Evolutionary conservation across 2,113 vertebrate genomes (phyloP).

Genomic region (human): DNA sequence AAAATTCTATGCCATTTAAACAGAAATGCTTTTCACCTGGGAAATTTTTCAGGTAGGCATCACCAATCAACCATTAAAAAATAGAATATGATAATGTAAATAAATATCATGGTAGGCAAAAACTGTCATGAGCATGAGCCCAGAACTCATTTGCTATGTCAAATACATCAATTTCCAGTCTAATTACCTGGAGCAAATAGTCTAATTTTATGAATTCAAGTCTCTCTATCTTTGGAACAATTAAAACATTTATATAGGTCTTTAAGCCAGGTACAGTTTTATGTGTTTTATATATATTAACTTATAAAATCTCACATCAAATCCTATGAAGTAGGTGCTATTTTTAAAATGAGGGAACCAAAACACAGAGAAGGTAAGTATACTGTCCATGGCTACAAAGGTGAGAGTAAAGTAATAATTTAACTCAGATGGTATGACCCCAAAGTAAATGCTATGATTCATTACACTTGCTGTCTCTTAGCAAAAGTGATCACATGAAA

Average conservation of each 20-base stretch:
- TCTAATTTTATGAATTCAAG: conserved; percentile 37
- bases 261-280: conserved; percentile 35
- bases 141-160: background rate
- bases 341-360: background rate
- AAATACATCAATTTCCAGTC: conserved; percentile 34
- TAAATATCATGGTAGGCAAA: background rate
- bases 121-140: background rate
- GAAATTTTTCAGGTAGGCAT: background rate
- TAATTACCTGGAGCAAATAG: conserved; percentile 42
- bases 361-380: background rate
- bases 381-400: background rate
- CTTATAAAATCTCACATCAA: background rate
- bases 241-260: conserved; percentile 46
- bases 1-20: background rate
- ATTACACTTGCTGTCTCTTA: background rate
- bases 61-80: background rate
- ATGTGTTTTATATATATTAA: conserved; percentile 22
- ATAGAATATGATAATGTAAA: background rate
- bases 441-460: background rate
- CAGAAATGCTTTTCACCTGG: background rate
- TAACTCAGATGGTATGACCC: background rate
- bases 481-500: background rate
- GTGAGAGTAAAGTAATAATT: background rate
- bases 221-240: conserved; percentile 32
- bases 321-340: background rate